Base-by-base conservation (phyloP, 2,888 invertebrate species). In the Parapristionchus giblindavisi region DNA sequence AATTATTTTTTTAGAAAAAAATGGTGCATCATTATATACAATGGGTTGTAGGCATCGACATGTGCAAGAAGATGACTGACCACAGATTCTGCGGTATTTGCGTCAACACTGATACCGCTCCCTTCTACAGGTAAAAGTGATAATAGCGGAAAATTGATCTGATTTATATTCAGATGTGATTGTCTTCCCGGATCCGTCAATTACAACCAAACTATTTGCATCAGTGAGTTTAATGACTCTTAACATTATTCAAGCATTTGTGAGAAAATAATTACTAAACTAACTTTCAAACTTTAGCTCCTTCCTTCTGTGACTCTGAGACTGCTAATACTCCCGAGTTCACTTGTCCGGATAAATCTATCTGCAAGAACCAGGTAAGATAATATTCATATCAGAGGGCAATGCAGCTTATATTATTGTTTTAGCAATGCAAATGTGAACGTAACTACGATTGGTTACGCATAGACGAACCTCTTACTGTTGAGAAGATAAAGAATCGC, bases 41-140 rank as follows among this genome's bases (percentile, higher is more conserved):
- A n/a, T n/a, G n/a, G n/a, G n/a, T n/a, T n/a, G n/a, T 52, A 68
- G 68, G 52, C n/a, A 29, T 68, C n/a, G 68, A 68, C 21, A 40
- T 56, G 70, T 71, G 70, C 40, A 32, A 54, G 40, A 40, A 36
- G 29, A 54, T 38, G 56, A 56, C 36, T 36, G 36, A 71, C 29
- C 38, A 29, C n/a, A 6, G 43, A 8, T 40, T 34, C 70, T 60
- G 61, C 29, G 61, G 74, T 11, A 27, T 54, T 34, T 74, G 74
- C 38, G 29, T 60, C 27, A 60, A 74, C 36, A 74, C 29, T 27
- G 54, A 74, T 36, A n/a, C 3, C 1, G n/a, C 40, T 17, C 74
- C 74, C 14, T 74, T 63, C 74, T 74, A 74, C 65, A 63, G 54
- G 61, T 71, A n/a, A n/a, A n/a, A n/a, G n/a, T n/a, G n/a, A n/a